Base-by-base conservation (phyloP, 2,797 vertebrate species). In the Microcaecilia unicolor region DNA sequence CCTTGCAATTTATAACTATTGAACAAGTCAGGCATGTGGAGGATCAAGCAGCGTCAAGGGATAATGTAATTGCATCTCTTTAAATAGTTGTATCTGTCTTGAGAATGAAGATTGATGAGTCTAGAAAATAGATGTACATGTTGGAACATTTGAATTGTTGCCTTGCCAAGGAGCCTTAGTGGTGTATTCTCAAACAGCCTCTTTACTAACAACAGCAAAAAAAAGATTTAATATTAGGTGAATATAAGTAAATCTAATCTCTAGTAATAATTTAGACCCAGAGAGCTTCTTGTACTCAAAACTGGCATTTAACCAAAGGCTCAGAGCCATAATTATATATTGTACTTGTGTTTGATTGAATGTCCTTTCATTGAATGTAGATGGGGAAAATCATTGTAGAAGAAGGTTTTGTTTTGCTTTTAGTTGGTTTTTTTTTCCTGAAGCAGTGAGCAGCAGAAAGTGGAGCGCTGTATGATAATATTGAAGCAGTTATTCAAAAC, bases 51-150 rank as follows among this genome's bases (percentile, higher is more conserved):
- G 26, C 34, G 59, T 18, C 22, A 19, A 48, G 40, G 46, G 37
- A 64, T 61, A 61, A 71, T 19, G 30, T 70, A 66, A 67, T 52
- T 59, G 38, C 37, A 45, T 24, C 54, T 65, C 61, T 64, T 57
- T 37, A 55, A 67, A 69, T 49, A 70, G 43, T 47, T 55, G 7
- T 48, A 27, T 68, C 44, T 58, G 48, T 61, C 65, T 58, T 22
- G 48, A 55, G 49, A 60, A 60, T 58, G 44, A 62, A 59, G 41
- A 55, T 40, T 67, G 34, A 36, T 13, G 9, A 36, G n/a, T 40
- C 41, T 37, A 42, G 45, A 65, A 65, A 72, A 55, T 31, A 61
- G 28, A 51, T 54, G 31, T 57, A 35, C 47, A 31, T 45, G 46
- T 64, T 69, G 55, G 42, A 55, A 32, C 28, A 48, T 58, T 44